A percentile compares a stretch with the other conserved stretches of the same genome.
These are phyloP conservation scores for Oncorhynchus clarkii DNA, from an alignment of 2,113 vertebrate species.

Conservation along the genomic window DNA sequence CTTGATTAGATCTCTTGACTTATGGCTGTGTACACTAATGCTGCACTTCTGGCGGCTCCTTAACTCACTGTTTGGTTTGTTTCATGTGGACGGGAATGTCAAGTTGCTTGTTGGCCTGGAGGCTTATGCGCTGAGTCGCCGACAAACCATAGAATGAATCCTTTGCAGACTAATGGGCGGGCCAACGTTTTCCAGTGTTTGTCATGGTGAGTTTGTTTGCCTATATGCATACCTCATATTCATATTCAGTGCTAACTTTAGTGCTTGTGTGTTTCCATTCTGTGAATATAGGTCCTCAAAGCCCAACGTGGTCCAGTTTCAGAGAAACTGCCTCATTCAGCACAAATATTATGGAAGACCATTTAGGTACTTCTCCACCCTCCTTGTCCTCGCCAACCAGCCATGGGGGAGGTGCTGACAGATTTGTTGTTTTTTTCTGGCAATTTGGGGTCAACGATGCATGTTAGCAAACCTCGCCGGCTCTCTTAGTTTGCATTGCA, in stretches of 20 bases:
- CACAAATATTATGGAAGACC: slow-evolving; percentile 30
- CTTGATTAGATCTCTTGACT: neutral
- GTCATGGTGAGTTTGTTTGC: slow-evolving; percentile 36
- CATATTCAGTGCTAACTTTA: neutral
- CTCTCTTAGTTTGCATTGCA: slow-evolving; percentile 47
- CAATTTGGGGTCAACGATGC: slow-evolving; percentile 42
- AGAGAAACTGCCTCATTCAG: slow-evolving; percentile 12
- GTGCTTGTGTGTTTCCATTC: slow-evolving; percentile 18
- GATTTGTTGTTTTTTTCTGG: slow-evolving; percentile 41
- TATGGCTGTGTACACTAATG: neutral
- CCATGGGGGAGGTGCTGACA: neutral
- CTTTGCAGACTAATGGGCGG: slow-evolving; percentile 14
- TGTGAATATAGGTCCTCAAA: slow-evolving; percentile 8
- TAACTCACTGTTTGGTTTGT: slow-evolving; percentile 30
- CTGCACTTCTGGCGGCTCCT: slow-evolving; percentile 8
- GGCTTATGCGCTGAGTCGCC: neutral
- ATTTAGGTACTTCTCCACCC: slow-evolving; percentile 14
- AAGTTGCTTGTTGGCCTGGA: slow-evolving; percentile 21
- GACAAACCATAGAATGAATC: neutral
- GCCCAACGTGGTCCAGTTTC: neutral
- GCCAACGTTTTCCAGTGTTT: slow-evolving; percentile 30
- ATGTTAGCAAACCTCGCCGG: slow-evolving; percentile 41
- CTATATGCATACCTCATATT: slow-evolving; percentile 18
- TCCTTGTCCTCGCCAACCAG: slow-evolving; percentile 19
- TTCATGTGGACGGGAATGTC: slow-evolving; percentile 13